Conservation (phyloP, 2,797 vertebrate species). For the Borostomias antarcticus region DNA sequence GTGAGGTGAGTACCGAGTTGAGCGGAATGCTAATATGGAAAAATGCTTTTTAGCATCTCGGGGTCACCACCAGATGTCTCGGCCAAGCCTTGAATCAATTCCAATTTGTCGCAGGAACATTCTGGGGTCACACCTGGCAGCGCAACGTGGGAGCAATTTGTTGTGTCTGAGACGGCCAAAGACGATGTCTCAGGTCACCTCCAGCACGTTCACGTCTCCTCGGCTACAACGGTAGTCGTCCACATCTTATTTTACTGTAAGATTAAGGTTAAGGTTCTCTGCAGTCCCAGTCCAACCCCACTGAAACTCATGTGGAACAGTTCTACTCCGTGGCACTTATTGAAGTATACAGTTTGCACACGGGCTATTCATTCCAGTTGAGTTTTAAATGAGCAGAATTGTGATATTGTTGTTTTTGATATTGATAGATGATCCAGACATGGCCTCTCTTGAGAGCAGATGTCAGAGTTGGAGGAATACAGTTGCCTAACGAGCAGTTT, state of each 20-base stretch:
- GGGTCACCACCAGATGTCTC: constrained; percentile 70
- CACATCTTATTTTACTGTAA: not conserved
- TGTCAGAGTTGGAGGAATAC: not conserved
- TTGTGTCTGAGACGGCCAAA: constrained; percentile 46
- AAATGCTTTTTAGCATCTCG: constrained; percentile 62
- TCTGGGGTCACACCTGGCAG: constrained; percentile 60
- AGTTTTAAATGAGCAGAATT: too few species aligned
- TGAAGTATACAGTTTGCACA: too few species aligned
- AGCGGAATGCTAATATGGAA: constrained; percentile 66
- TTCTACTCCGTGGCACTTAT: too few species aligned
- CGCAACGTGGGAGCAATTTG: constrained; percentile 60
- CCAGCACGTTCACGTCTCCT: constrained; percentile 54
- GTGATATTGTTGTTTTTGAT: too few species aligned
- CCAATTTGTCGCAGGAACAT: constrained; percentile 72
- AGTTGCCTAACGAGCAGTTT: not conserved
- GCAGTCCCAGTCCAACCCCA: too few species aligned
- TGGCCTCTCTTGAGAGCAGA: not conserved
- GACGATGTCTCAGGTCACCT: constrained; percentile 56
- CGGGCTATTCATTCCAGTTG: too few species aligned
- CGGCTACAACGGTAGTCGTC: constrained; percentile 21
- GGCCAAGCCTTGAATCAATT: constrained; percentile 73
- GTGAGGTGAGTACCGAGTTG: constrained; percentile 38
- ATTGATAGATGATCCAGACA: too few species aligned
- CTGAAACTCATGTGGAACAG: too few species aligned
- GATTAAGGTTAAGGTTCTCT: not conserved